A percentile compares a stretch with the other conserved stretches of the same genome.
phyloP scores from a whole-genome alignment of 2,113 vertebrate genomes.

The Calidris pugnax region DNA sequence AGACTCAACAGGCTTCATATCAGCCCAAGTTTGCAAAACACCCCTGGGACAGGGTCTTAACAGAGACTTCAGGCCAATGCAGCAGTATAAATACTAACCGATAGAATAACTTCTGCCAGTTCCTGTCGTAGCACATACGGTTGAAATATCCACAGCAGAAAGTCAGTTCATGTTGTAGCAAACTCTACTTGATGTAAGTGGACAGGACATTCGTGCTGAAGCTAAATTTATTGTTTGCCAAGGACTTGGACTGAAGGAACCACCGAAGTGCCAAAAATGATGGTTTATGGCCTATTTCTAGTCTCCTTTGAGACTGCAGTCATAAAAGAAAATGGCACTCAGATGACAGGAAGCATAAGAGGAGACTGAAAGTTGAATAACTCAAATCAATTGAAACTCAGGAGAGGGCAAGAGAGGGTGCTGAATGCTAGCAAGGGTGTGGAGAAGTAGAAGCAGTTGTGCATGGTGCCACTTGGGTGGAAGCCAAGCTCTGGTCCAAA shows the following conservation, averaged over 20 bases:
- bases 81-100: not conserved
- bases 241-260: not conserved
- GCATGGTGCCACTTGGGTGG: not conserved
- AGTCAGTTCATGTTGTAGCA: not conserved
- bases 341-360: not conserved
- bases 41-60: not conserved
- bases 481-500: not conserved
- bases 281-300: not conserved
- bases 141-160: not conserved
- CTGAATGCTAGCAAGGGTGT: not conserved
- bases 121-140: not conserved
- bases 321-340: not conserved
- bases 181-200: not conserved
- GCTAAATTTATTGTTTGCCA: not conserved
- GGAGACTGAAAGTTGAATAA: not conserved
- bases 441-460: not conserved
- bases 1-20: not conserved
- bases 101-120: not conserved
- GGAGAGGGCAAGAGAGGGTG: not conserved
- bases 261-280: not conserved
- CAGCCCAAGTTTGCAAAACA: not conserved
- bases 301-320: not conserved
- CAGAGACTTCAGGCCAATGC: not conserved
- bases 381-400: not conserved
- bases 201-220: not conserved